These are phyloP conservation scores for Metallyticus violacea DNA, from an alignment of 2,888 invertebrate species.

Conservation along the genomic window DNA sequence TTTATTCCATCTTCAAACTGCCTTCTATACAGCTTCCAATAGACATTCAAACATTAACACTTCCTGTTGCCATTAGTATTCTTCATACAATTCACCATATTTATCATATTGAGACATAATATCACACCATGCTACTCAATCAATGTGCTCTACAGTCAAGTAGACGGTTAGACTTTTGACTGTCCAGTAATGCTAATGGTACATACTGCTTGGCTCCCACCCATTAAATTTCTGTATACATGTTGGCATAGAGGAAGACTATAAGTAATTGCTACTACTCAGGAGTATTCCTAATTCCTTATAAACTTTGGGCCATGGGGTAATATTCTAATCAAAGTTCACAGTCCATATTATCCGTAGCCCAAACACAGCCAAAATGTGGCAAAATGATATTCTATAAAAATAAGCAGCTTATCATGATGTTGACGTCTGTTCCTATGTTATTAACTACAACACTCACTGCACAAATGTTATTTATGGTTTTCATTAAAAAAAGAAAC, in stretches of 20 bases:
- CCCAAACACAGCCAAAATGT: conserved; percentile 36
- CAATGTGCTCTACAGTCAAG: not conserved
- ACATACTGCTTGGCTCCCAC: not conserved
- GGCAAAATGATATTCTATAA: conserved; percentile 36
- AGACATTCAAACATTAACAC: not conserved
- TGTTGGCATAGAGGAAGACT: conserved; percentile 30
- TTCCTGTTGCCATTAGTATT: not conserved
- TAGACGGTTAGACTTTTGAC: not conserved
- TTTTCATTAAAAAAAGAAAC: conserved; percentile 28
- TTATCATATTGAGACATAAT: not conserved
- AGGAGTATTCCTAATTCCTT: conserved; percentile 21
- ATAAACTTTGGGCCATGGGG: conserved; percentile 27
- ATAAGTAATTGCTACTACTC: conserved; percentile 28
- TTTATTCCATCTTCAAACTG: not conserved
- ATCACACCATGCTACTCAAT: not conserved
- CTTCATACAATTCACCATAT: not conserved
- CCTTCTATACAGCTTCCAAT: not conserved
- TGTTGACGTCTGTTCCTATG: conserved; percentile 25
- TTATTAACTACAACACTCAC: conserved; percentile 30
- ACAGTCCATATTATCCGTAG: conserved; percentile 27
- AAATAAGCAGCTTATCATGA: conserved; percentile 35
- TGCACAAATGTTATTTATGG: conserved; percentile 29
- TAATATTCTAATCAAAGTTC: conserved; percentile 19
- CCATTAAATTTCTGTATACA: conserved; percentile 3
- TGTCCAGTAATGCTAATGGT: not conserved